Evolutionary conservation across 2,888 invertebrate species (phyloP), one percentile per base, ranked within the genome.

Genomic region (Eucera pruinosa): DNA sequence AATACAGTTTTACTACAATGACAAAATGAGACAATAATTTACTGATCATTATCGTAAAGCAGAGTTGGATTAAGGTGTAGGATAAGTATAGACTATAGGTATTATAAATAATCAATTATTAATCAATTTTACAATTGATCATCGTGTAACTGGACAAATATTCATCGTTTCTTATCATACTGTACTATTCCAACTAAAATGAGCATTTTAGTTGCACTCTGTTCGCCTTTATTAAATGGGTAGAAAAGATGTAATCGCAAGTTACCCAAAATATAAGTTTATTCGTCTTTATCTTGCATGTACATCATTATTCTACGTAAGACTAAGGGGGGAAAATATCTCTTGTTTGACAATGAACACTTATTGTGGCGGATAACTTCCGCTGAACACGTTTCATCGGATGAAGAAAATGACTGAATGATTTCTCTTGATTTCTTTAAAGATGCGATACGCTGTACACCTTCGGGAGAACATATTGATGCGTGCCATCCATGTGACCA

Each of bases 401-500:
- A 39, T 48, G 45, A 27, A n/a, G 45, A 18, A 7, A 36, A 27
- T 68, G 41, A 33, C 41, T 6, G 7, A 33, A 25, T 57, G 41
- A 15, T 54, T 58, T 45, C 6, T n/a, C 41, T 55, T 57, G 30
- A 68, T 23, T 30, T n/a, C 4, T 30, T 83, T 72, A 85, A 20
- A 80, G 23, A 18, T 68, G 39, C 9, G 61, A 9, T 9, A 64
- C 54, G 11, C 23, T 74, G 45, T 86, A 86, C 6, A 78, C 30
- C 45, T 78, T 82, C 1, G 83, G 81, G 47, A 82, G 58, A 25
- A 57, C 70, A n/a, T 48, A 48, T 64, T 57, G 62, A 50, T 89
- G 81, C 41, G 65, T 77, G 36, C 82, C 83, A 27, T 87, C 83
- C 80, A 89, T 80, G 36, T 81, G 80, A 48, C 89, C 88, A 62